Evolutionary conservation across 2,797 vertebrate genomes (phyloP).

Genomic region (Sebastes kiyomatsui): DNA sequence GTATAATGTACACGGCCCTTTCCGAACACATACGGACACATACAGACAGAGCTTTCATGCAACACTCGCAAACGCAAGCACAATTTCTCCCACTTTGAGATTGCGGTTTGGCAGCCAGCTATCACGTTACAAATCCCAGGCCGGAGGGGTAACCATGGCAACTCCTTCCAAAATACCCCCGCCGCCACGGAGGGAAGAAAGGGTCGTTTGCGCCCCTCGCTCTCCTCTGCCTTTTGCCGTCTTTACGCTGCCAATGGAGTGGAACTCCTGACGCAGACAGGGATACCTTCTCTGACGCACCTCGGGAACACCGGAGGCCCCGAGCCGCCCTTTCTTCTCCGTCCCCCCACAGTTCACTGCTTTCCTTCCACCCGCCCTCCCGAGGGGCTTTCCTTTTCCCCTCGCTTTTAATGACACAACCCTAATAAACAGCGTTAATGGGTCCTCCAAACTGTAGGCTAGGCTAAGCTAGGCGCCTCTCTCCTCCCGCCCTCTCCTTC

Average conservation of each 20-base stretch:
- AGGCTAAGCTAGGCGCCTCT: constrained; percentile 50
- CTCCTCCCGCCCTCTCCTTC: constrained; percentile 25
- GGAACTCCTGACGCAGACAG: constrained; percentile 82
- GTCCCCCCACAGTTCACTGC: constrained; percentile 24
- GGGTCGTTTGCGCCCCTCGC: constrained; percentile 76
- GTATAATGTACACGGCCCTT: constrained; percentile 31
- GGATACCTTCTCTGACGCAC: constrained; percentile 84
- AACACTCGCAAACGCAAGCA: constrained; percentile 79
- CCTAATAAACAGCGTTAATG: constrained; percentile 77
- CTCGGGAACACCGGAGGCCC: constrained; percentile 65
- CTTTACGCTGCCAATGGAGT: constrained; percentile 78
- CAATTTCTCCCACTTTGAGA: constrained; percentile 81
- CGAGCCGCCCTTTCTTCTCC: constrained; percentile 46
- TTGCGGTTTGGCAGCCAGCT: constrained; percentile 82
- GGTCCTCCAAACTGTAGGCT: constrained; percentile 56
- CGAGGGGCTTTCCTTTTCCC: constrained; percentile 61
- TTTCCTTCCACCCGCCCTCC: constrained; percentile 54
- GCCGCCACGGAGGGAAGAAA: constrained; percentile 72
- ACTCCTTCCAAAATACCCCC: constrained; percentile 87
- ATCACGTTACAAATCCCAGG: constrained; percentile 85
- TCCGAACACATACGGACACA: constrained; percentile 51
- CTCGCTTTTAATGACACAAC: constrained; percentile 63
- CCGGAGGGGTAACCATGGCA: constrained; percentile 82
- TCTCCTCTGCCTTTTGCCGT: constrained; percentile 51
- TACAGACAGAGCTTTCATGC: constrained; percentile 76